Evolutionary conservation across 2,113 vertebrate genomes (phyloP).

Genomic region (Empidonax traillii): DNA sequence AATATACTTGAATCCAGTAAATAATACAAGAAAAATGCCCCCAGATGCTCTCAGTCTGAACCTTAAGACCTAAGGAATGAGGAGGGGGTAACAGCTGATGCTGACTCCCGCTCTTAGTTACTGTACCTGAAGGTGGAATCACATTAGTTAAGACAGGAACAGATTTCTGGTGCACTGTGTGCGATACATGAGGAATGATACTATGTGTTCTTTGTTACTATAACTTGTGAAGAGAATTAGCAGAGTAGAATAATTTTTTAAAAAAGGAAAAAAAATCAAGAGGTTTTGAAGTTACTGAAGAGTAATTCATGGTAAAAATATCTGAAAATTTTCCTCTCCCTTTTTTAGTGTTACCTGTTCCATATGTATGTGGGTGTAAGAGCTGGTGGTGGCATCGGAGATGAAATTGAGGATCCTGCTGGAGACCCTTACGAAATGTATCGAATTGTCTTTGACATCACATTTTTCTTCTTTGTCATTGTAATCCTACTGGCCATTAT

Average conservation of each 20-base stretch:
- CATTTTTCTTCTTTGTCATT: conserved; percentile 99
- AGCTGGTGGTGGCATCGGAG: conserved; percentile 95
- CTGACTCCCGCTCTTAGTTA: background rate
- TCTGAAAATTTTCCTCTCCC: background rate
- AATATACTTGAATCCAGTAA: background rate
- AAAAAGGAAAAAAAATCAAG: too few species aligned
- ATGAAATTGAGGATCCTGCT: conserved; percentile 97
- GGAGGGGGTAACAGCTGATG: background rate
- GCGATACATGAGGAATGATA: background rate
- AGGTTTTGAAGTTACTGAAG: too few species aligned
- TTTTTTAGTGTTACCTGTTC: conserved; percentile 91
- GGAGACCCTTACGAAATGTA: conserved; percentile 98
- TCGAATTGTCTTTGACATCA: conserved; percentile 97
- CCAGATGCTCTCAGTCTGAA: background rate
- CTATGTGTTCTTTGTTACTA: background rate
- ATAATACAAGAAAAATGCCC: background rate
- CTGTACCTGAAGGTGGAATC: background rate
- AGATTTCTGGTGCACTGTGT: background rate
- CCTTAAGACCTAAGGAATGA: background rate
- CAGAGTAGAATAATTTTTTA: background rate
- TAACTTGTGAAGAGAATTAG: background rate
- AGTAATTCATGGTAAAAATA: background rate
- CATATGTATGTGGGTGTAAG: conserved; percentile 99
- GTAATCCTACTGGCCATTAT: conserved; percentile 98
- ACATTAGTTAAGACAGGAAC: background rate